phyloP scores from a whole-genome alignment of 2,888 invertebrate species.

The Luperina testacea region DNA sequence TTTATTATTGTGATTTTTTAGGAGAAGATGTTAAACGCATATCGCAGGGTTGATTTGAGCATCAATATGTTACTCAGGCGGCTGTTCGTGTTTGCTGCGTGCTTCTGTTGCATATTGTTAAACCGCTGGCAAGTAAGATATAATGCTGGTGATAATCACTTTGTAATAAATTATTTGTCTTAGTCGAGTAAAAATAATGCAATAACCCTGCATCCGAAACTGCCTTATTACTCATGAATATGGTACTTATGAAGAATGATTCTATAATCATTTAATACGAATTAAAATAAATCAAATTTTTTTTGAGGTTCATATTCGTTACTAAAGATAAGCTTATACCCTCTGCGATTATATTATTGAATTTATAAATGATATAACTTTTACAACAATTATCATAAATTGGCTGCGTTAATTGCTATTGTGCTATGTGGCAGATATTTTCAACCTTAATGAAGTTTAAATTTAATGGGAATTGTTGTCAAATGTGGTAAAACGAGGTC shows the following conservation, averaged over 20 bases:
- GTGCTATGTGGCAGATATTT: not conserved
- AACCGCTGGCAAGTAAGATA: not conserved
- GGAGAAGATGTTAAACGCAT: constrained; percentile 34
- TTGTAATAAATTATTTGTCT: constrained; percentile 31
- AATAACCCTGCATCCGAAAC: constrained; percentile 12
- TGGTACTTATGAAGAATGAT: not conserved
- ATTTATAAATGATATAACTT: constrained; percentile 17
- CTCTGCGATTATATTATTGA: not conserved
- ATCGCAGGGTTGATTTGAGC: constrained; percentile 48
- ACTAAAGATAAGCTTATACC: constrained; percentile 5
- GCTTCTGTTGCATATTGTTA: constrained; percentile 42
- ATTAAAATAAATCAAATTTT: constrained; percentile 15
- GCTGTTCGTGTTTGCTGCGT: constrained; percentile 31
- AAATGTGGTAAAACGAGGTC: not conserved
- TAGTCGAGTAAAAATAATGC: constrained; percentile 37
- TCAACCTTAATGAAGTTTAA: not conserved
- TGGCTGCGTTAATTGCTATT: not conserved
- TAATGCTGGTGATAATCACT: constrained; percentile 1
- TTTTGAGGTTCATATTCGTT: constrained; percentile 32
- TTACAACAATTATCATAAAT: not conserved
- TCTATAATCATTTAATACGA: constrained; percentile 12
- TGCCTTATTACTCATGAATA: constrained; percentile 42
- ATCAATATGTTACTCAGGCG: constrained; percentile 18
- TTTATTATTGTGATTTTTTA: constrained; percentile 53
- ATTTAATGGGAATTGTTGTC: not conserved